phyloP scores from a whole-genome alignment of 2,113 vertebrate species.

The Prionailurus bengalensis region DNA sequence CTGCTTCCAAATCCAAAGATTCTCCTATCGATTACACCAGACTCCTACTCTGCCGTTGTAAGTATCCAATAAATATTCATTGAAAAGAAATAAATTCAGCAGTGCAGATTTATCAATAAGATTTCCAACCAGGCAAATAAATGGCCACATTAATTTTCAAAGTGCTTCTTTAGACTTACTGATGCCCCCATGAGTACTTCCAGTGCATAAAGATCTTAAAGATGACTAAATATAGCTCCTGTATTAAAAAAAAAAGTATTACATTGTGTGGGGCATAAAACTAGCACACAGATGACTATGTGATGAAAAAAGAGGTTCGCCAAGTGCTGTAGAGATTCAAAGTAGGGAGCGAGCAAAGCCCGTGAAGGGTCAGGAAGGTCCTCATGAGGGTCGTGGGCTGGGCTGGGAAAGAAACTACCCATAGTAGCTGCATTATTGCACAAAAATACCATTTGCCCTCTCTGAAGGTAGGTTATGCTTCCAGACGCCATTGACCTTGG shows the following conservation, averaged over 20 bases:
- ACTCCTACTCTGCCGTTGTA: background rate
- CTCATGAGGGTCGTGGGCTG: background rate
- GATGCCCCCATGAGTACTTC: background rate
- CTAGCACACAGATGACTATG: background rate
- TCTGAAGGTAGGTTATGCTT: too few relatives aligned
- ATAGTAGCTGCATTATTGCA: background rate
- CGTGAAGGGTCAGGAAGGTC: background rate
- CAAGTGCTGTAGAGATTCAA: background rate
- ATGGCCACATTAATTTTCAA: background rate
- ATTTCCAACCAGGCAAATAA: background rate
- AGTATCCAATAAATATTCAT: background rate
- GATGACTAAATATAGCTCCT: background rate
- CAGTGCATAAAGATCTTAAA: background rate
- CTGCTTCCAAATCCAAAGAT: background rate
- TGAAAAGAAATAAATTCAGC: background rate
- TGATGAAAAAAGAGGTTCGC: background rate
- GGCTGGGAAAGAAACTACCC: background rate
- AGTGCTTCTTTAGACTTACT: background rate
- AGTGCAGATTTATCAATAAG: background rate
- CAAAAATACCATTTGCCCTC: background rate
- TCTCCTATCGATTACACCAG: background rate
- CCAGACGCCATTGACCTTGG: too few relatives aligned
- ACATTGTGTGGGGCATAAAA: background rate
- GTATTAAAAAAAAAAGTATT: background rate
- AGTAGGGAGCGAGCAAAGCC: background rate